Evolutionary conservation across 2,113 vertebrate genomes (phyloP).

Genomic region (Rattus rattus): DNA sequence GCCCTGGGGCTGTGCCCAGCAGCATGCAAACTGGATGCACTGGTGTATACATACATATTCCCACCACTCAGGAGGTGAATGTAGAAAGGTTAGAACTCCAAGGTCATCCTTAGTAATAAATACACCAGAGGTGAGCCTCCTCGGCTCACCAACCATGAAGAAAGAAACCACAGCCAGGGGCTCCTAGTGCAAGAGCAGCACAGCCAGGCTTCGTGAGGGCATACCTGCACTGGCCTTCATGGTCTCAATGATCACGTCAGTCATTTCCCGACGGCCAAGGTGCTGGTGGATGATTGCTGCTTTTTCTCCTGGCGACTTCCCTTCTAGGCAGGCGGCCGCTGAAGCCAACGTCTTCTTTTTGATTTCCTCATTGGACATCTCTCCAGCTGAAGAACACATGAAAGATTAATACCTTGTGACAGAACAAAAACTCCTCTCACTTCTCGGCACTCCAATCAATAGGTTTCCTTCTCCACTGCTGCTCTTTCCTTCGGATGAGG

Average conservation of each 20-base stretch:
- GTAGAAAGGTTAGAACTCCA: no score
- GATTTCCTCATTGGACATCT: slow-evolving; percentile 92
- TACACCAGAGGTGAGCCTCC: neutral
- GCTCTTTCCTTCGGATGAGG: neutral
- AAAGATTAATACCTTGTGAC: slow-evolving; percentile 64
- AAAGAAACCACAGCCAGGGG: neutral
- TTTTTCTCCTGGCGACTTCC: slow-evolving; percentile 92
- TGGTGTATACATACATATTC: neutral
- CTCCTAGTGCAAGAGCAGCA: neutral
- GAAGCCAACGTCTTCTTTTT: slow-evolving; percentile 89
- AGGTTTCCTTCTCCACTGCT: neutral
- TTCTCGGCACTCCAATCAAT: neutral
- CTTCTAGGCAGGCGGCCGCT: slow-evolving; percentile 89
- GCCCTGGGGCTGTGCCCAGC: neutral
- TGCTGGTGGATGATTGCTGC: slow-evolving; percentile 94
- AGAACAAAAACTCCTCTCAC: slow-evolving; percentile 34
- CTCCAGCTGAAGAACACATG: slow-evolving; percentile 84
- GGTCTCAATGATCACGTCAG: slow-evolving; percentile 98
- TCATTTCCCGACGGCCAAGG: slow-evolving; percentile 96
- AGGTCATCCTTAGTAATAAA: neutral
- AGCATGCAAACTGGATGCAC: no score
- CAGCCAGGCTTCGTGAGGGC: neutral
- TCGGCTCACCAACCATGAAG: neutral
- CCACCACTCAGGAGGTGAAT: neutral
- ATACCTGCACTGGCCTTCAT: slow-evolving; percentile 90